phyloP scores from a whole-genome alignment of 1,140 invertebrate species.

The Nephila pilipes region DNA sequence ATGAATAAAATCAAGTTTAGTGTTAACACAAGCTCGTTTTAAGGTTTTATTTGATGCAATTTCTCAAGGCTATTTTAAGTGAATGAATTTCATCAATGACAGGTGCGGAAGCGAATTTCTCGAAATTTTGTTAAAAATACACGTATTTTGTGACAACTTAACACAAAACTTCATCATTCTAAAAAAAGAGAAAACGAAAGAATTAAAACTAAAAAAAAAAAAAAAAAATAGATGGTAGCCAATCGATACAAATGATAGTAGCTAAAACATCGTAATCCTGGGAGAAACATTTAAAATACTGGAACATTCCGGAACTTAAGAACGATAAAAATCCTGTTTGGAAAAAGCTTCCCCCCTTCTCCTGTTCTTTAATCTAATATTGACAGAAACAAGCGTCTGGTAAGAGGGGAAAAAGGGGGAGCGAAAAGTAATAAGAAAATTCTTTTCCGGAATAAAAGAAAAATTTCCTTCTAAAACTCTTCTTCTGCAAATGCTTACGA shows the following conservation, averaged over 20 bases:
- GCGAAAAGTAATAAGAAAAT: conserved; percentile 13
- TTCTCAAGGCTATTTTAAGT: neutral
- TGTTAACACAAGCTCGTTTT: no score
- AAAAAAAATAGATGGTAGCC: neutral
- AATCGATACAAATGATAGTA: neutral
- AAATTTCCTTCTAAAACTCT: neutral
- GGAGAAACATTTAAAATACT: conserved; percentile 17
- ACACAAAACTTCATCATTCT: no score
- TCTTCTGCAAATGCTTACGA: conserved; percentile 11
- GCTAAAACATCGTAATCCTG: neutral
- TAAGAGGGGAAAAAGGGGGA: neutral
- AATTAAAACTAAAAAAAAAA: neutral
- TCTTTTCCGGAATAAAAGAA: neutral
- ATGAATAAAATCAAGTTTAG: no score
- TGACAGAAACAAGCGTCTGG: conserved; percentile 22
- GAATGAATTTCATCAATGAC: neutral
- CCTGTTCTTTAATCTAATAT: conserved; percentile 35
- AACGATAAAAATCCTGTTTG: conserved; percentile 27
- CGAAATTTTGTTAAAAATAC: no score
- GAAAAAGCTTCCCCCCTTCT: neutral
- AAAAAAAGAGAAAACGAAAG: neutral
- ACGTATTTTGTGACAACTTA: neutral
- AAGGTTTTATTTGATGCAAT: neutral
- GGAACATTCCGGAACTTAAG: neutral
- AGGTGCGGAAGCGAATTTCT: neutral